A percentile compares a stretch with the other conserved stretches of the same genome.
phyloP scores from a whole-genome alignment of 2,888 invertebrate species.

The Pachycephus smyrnensis region DNA sequence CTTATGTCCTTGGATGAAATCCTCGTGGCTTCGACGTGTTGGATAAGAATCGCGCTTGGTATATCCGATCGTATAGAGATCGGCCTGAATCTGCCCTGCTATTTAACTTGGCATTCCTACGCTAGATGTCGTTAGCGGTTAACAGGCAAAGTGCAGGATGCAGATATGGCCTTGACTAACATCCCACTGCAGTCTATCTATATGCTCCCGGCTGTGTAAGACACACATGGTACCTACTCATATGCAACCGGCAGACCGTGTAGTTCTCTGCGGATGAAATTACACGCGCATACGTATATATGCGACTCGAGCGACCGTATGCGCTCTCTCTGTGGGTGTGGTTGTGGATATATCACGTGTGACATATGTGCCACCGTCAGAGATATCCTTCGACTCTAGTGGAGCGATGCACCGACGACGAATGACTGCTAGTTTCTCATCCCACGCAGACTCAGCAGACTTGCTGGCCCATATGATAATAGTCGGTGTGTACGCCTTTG shows the following conservation, averaged over 20 bases:
- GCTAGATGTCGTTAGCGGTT: constrained; percentile 9
- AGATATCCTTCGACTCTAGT: not conserved
- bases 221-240: not conserved
- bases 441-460: constrained; percentile 40
- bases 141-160: constrained; percentile 41
- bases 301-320: not conserved
- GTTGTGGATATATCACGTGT: not conserved
- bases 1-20: not conserved
- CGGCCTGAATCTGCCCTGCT: not conserved
- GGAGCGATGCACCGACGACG: not conserved
- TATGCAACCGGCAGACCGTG: not conserved
- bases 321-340: not conserved
- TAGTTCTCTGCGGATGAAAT: not conserved
- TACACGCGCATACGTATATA: not conserved
- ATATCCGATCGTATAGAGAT: not conserved
- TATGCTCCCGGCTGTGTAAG: not conserved
- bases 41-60: not conserved
- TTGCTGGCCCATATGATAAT: constrained; percentile 50
- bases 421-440: constrained; percentile 14
- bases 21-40: not conserved
- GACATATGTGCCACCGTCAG: not conserved
- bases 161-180: constrained; percentile 47
- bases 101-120: not conserved
- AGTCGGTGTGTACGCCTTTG: constrained; percentile 27
- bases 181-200: constrained; percentile 1